A percentile compares a stretch with the other conserved stretches of the same genome.
Evolutionary conservation across 2,797 vertebrate genomes (phyloP).

Genomic region (Esox lucius): DNA sequence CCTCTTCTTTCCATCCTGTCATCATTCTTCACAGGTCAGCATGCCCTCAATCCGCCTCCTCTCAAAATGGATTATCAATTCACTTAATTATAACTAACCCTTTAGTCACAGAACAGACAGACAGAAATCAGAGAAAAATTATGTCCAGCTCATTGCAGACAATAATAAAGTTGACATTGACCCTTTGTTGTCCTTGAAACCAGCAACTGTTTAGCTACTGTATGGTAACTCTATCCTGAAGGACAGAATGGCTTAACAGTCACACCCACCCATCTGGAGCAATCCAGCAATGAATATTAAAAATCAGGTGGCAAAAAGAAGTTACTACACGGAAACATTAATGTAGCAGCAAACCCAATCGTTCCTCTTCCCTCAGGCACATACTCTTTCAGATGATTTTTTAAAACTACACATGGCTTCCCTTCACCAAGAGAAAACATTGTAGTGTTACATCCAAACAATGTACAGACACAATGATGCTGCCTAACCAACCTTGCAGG

Average conservation of each 20-base stretch:
- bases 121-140: conserved; percentile 38
- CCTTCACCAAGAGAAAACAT: conserved; percentile 46
- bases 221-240: conserved; percentile 42
- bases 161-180: conserved; percentile 60
- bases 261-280: conserved; percentile 49
- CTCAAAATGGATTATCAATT: conserved; percentile 68
- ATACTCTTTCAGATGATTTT: too few species aligned
- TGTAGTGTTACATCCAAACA: conserved; percentile 54
- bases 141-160: conserved; percentile 44
- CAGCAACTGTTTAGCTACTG: conserved; percentile 30
- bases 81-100: conserved; percentile 71
- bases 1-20: not conserved
- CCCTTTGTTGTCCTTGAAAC: conserved; percentile 41
- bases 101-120: conserved; percentile 54
- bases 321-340: conserved; percentile 61
- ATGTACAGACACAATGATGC: conserved; percentile 45
- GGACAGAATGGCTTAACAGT: conserved; percentile 55
- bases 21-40: conserved; percentile 39
- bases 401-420: conserved; percentile 16
- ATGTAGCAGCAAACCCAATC: conserved; percentile 63
- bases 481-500: not conserved
- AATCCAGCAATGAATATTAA: conserved; percentile 69
- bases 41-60: conserved; percentile 54
- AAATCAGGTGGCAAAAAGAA: conserved; percentile 68
- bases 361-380: conserved; percentile 42